These are phyloP conservation scores for Idaea straminata DNA, from an alignment of 2,888 invertebrate species.

Conservation along the genomic window DNA sequence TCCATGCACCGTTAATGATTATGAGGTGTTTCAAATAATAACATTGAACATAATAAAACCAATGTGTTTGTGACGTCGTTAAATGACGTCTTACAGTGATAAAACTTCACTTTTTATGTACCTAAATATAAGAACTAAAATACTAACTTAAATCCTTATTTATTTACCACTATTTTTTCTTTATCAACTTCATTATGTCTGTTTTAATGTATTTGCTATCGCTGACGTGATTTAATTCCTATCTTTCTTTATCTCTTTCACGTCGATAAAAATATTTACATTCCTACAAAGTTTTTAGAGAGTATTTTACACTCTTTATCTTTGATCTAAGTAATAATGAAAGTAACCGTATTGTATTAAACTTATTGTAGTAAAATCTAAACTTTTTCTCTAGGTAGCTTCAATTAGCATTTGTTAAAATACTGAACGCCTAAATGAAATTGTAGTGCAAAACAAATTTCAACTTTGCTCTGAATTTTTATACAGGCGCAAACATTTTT, in stretches of 20 bases:
- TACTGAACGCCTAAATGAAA: background rate
- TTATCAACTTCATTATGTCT: conserved; percentile 1
- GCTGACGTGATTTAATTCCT: background rate
- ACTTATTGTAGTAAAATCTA: background rate
- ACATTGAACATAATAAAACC: no score
- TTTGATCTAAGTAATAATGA: no score
- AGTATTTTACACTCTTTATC: background rate
- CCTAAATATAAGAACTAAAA: background rate
- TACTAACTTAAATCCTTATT: background rate
- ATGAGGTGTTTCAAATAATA: background rate
- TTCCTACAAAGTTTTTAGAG: background rate
- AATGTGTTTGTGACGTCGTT: background rate
- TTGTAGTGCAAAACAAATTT: background rate
- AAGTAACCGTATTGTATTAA: no score
- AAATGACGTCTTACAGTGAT: background rate
- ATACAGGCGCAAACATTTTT: background rate
- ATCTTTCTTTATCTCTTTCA: background rate
- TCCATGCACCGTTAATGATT: background rate
- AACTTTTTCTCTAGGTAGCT: background rate
- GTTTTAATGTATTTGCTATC: background rate
- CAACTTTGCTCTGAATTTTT: background rate
- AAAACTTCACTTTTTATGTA: background rate
- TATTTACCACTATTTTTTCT: background rate
- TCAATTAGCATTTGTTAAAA: background rate
- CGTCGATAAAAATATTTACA: background rate